phyloP scores from a whole-genome alignment of 2,113 vertebrate genomes.

The Malurus alboscapulatus region DNA sequence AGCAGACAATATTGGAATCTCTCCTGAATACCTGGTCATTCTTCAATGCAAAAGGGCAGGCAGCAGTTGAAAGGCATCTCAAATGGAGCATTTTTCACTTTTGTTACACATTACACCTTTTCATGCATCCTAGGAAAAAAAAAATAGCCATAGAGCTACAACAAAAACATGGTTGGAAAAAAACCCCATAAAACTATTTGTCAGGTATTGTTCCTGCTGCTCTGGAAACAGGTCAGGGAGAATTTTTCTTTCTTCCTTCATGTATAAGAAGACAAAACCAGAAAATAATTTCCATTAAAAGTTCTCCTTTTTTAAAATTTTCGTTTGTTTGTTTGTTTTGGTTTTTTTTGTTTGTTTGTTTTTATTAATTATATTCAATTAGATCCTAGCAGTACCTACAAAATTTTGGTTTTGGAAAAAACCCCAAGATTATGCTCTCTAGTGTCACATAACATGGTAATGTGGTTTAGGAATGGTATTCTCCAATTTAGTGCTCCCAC shows the following conservation, averaged over 20 bases:
- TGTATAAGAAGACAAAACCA: not conserved
- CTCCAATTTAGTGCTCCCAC: not conserved
- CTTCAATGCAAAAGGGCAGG: not conserved
- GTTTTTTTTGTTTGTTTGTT: not conserved
- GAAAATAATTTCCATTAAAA: not conserved
- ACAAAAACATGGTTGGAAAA: not conserved
- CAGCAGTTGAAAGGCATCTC: not conserved
- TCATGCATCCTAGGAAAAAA: not conserved
- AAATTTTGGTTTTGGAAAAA: not conserved
- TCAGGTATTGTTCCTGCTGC: not conserved
- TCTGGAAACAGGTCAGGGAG: rapidly evolving
- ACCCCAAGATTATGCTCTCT: not conserved
- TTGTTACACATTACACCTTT: not conserved
- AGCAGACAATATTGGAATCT: not conserved
- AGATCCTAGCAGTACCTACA: not conserved
- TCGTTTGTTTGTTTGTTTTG: too few relatives aligned
- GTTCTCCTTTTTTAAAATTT: not conserved
- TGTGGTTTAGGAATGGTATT: not conserved
- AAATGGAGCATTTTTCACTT: not conserved
- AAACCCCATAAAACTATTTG: not conserved
- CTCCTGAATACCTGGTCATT: not conserved
- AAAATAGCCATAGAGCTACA: rapidly evolving
- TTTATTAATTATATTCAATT: not conserved
- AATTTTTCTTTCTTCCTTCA: not conserved
- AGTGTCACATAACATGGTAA: not conserved